Conservation (phyloP, 2,888 invertebrate species). For the Lochmaea capreae region DNA sequence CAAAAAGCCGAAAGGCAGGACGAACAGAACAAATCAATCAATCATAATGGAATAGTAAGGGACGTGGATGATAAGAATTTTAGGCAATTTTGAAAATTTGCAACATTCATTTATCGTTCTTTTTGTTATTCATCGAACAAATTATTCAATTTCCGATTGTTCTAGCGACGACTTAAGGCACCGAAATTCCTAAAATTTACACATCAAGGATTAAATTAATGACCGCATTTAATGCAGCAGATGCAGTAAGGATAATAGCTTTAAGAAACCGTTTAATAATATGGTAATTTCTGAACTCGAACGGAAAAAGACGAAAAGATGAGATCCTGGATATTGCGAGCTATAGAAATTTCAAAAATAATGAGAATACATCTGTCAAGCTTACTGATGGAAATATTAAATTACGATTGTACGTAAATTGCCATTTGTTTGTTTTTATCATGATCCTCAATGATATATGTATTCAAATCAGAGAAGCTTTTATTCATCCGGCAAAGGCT, state of each 20-base stretch:
- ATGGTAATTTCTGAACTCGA: constrained; percentile 2
- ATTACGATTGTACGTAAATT: constrained; percentile 6
- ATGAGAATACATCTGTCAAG: neutral
- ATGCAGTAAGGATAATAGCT: neutral
- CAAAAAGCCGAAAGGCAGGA: too few species aligned
- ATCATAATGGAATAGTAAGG: too few species aligned
- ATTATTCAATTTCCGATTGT: too few species aligned
- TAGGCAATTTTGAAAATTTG: too few species aligned
- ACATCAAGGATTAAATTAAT: neutral
- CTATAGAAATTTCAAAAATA: neutral
- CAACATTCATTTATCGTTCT: too few species aligned
- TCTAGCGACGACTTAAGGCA: neutral
- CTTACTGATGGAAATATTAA: neutral
- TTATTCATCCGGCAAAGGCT: neutral
- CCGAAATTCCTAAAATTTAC: neutral
- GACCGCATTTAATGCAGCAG: neutral
- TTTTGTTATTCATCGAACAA: too few species aligned
- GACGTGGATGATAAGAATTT: too few species aligned
- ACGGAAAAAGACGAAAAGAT: neutral
- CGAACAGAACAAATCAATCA: too few species aligned
- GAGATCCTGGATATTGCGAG: neutral
- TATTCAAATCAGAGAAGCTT: neutral
- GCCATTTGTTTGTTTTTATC: neutral
- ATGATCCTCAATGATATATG: neutral
- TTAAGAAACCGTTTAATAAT: constrained; percentile 3